These are phyloP conservation scores for Drosophila fungiperda DNA, from an alignment of 2,888 invertebrate genomes.

Conservation along the genomic window DNA sequence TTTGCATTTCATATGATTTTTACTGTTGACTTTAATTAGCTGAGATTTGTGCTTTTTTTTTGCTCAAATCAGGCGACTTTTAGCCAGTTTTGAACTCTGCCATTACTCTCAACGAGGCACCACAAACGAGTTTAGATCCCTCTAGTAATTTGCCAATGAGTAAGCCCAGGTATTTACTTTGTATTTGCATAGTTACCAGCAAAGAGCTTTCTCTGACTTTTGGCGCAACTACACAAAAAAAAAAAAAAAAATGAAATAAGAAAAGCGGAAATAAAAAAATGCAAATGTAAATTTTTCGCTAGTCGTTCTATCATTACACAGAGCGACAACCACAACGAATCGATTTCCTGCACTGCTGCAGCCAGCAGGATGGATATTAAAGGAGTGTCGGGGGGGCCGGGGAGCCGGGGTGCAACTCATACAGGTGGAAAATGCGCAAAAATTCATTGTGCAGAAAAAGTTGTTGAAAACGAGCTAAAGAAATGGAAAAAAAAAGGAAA, in stretches of 20 bases:
- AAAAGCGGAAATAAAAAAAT: background rate
- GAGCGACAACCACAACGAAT: constrained; percentile 75
- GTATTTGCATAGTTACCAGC: constrained; percentile 67
- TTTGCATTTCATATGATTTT: constrained; percentile 80
- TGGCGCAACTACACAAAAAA: constrained; percentile 24
- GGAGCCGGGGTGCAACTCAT: constrained; percentile 49
- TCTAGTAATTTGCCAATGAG: constrained; percentile 55
- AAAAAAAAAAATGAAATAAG: constrained; percentile 20
- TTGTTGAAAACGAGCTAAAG: constrained; percentile 39
- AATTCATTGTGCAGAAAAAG: constrained; percentile 81
- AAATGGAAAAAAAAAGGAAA: constrained; percentile 19
- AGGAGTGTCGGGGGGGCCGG: background rate
- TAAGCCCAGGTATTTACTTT: constrained; percentile 62
- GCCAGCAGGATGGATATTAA: background rate
- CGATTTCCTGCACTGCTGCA: constrained; percentile 61
- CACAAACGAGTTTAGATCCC: background rate
- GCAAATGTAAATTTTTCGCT: constrained; percentile 46
- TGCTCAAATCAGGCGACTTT: background rate
- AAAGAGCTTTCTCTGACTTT: constrained; percentile 52
- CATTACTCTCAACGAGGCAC: background rate
- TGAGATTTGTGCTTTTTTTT: constrained; percentile 60
- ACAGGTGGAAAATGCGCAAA: constrained; percentile 81
- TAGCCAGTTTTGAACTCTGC: constrained; percentile 20
- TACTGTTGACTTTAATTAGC: constrained; percentile 82
- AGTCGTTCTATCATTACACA: constrained; percentile 53